These are phyloP conservation scores for Epinotia nisella DNA, from an alignment of 2,888 invertebrate species.

Conservation along the genomic window DNA sequence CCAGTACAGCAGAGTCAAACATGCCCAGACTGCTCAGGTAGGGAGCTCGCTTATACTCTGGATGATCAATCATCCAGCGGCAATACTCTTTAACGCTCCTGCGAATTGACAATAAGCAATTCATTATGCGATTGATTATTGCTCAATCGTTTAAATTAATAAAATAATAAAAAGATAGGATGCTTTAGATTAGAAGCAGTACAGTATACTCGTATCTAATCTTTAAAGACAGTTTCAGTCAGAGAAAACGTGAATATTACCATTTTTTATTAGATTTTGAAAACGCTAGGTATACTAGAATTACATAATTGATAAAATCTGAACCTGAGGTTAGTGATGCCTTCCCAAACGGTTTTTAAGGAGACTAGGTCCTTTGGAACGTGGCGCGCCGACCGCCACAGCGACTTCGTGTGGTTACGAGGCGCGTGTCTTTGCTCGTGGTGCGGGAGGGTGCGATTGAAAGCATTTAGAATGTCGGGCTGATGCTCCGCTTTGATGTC, in stretches of 20 bases:
- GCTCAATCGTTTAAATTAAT: slow-evolving; percentile 11
- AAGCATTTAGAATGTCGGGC: slow-evolving; percentile 70
- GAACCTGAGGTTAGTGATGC: slow-evolving; percentile 85
- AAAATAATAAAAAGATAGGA: no score
- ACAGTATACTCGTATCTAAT: neutral
- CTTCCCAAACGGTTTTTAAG: slow-evolving; percentile 87
- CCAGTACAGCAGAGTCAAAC: slow-evolving; percentile 74
- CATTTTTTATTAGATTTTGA: neutral
- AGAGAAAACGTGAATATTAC: neutral
- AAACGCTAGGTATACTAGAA: slow-evolving; percentile 7
- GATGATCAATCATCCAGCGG: slow-evolving; percentile 83
- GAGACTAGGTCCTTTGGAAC: slow-evolving; percentile 85
- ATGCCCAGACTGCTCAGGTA: slow-evolving; percentile 83
- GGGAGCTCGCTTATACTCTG: slow-evolving; percentile 80
- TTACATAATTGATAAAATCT: neutral
- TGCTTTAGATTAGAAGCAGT: no score
- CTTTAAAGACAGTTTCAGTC: neutral
- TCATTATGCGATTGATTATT: neutral
- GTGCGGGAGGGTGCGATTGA: slow-evolving; percentile 77
- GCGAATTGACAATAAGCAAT: slow-evolving; percentile 47
- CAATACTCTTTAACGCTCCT: slow-evolving; percentile 86
- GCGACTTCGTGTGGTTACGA: slow-evolving; percentile 75
- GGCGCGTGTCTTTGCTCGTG: slow-evolving; percentile 79
- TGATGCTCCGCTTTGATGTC: slow-evolving; percentile 79
- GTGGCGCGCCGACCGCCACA: slow-evolving; percentile 84